Evolutionary conservation across 2,797 vertebrate species (phyloP).

Genomic region (Diceros bicornis): DNA sequence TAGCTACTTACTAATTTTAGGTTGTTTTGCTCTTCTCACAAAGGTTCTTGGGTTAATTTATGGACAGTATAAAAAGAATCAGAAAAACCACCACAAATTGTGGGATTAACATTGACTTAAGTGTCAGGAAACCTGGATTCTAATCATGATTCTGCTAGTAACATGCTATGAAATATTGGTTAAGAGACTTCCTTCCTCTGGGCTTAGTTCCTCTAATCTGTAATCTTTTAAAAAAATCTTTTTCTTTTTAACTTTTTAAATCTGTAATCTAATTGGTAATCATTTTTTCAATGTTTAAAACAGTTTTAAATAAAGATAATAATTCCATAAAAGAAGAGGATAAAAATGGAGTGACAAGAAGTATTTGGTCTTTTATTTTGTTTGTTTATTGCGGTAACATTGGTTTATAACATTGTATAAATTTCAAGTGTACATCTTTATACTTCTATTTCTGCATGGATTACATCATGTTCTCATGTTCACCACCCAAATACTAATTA

Average conservation of each 20-base stretch:
- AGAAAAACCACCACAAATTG: neutral
- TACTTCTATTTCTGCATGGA: too few species aligned
- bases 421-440: too few species aligned
- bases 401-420: too few species aligned
- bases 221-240: neutral
- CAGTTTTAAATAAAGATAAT: neutral
- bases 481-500: too few species aligned
- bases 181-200: neutral
- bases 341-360: constrained; percentile 80
- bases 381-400: too few species aligned
- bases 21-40: constrained; percentile 35
- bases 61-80: constrained; percentile 24
- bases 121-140: neutral
- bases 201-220: neutral
- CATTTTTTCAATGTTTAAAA: neutral
- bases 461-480: too few species aligned
- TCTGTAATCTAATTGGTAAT: neutral
- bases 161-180: neutral
- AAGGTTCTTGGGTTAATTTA: constrained; percentile 50
- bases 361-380: constrained; percentile 57
- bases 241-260: neutral
- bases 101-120: constrained; percentile 15
- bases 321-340: neutral
- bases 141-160: constrained; percentile 15
- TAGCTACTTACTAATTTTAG: constrained; percentile 52